Percentiles rank a stretch among this genome's conserved stretches.
Evolutionary conservation across 2,888 invertebrate species (phyloP).

Genomic region (Apamea sordens): DNA sequence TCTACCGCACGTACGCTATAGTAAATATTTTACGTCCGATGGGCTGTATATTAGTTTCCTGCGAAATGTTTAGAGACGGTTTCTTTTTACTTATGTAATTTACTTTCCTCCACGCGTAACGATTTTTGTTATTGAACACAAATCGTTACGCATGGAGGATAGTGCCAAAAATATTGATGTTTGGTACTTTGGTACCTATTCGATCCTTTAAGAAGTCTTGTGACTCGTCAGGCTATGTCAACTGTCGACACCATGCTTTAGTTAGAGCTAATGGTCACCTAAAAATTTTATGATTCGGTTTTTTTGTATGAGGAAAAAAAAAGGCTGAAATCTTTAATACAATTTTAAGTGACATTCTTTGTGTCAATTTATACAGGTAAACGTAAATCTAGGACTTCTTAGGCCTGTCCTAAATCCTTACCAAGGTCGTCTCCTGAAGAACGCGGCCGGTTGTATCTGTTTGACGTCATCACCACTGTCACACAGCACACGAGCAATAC

Average conservation of each 20-base stretch:
- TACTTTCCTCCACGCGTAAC: neutral
- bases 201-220: neutral
- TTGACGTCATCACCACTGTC: constrained; percentile 92
- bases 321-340: neutral
- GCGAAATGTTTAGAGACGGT: constrained; percentile 34
- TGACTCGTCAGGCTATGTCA: neutral
- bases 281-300: neutral
- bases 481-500: constrained; percentile 93
- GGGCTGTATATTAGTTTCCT: constrained; percentile 45
- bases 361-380: neutral
- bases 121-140: neutral
- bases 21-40: constrained; percentile 55
- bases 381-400: neutral
- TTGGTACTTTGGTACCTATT: neutral
- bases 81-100: constrained; percentile 41
- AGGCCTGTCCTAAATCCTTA: constrained; percentile 35
- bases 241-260: neutral
- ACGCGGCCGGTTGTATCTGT: constrained; percentile 81
- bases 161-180: neutral
- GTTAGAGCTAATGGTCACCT: neutral
- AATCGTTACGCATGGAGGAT: neutral
- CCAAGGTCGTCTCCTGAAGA: constrained; percentile 62
- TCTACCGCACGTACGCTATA: constrained; percentile 40
- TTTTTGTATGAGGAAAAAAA: neutral
- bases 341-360: neutral